Evolutionary conservation across 2,113 vertebrate species (phyloP).

Genomic region (Melanerpes formicivorus): DNA sequence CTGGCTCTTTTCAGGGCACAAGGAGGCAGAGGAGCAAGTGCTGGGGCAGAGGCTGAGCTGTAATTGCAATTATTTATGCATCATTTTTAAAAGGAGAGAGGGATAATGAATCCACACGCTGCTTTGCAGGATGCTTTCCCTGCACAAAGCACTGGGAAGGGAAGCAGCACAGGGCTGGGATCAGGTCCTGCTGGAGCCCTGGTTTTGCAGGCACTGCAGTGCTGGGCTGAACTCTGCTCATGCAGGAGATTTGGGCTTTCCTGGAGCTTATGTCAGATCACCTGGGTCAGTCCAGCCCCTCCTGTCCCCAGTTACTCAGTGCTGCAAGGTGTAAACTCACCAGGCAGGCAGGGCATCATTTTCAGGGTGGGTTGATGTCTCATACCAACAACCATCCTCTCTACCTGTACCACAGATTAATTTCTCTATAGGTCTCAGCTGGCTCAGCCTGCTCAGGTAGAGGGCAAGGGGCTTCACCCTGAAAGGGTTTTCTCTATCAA

Average conservation of each 20-base stretch:
- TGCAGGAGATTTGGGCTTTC: not conserved
- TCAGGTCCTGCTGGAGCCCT: not conserved
- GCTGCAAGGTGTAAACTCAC: not conserved
- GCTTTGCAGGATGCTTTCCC: not conserved
- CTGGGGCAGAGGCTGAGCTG: not conserved
- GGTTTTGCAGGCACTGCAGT: not conserved
- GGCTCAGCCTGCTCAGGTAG: not conserved
- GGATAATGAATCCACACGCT: not conserved
- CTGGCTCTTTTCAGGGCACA: not conserved
- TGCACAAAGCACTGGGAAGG: rapidly evolving
- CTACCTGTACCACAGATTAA: not conserved
- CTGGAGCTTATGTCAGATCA: not conserved
- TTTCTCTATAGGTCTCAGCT: not conserved
- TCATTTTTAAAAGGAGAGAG: rapidly evolving
- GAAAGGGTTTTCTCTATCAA: not conserved
- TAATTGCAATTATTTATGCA: slow-evolving; percentile 5
- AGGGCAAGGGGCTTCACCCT: not conserved
- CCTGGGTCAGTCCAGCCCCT: not conserved
- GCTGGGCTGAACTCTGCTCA: not conserved
- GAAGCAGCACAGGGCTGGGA: not conserved
- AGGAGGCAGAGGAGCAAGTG: not conserved
- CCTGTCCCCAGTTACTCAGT: not conserved
- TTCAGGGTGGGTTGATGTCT: not conserved
- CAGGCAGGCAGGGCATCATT: not conserved
- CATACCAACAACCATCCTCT: rapidly evolving